Evolutionary conservation across 1,140 invertebrate species (phyloP).

Genomic region (Orchesella cincta): DNA sequence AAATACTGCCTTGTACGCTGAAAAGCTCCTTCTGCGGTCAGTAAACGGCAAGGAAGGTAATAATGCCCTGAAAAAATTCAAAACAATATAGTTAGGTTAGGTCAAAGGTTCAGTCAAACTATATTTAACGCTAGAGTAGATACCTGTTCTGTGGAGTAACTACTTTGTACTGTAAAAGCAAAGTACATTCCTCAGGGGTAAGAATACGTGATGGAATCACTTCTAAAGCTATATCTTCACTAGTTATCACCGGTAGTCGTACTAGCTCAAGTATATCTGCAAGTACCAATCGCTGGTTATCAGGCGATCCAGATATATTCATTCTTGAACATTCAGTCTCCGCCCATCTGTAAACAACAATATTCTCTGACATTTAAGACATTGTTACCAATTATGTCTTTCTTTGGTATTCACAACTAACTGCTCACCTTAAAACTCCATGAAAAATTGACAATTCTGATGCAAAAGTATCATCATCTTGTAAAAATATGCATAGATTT

Average conservation of each 20-base stretch:
- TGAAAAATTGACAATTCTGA: slow-evolving; percentile 33
- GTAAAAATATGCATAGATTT: slow-evolving; percentile 31
- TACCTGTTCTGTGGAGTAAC: slow-evolving; percentile 32
- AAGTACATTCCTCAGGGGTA: slow-evolving; percentile 35
- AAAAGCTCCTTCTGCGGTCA: slow-evolving; percentile 30
- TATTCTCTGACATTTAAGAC: background rate
- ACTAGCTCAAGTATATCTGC: slow-evolving; percentile 12
- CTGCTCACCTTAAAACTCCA: slow-evolving; percentile 18
- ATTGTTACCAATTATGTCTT: background rate
- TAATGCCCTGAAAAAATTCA: slow-evolving; percentile 8
- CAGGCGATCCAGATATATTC: slow-evolving; percentile 3
- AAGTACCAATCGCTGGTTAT: slow-evolving; percentile 10
- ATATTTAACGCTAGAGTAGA: background rate
- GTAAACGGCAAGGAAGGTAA: slow-evolving; percentile 30
- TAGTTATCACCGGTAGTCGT: slow-evolving; percentile 32
- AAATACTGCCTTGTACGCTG: slow-evolving; percentile 37
- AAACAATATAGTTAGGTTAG: background rate
- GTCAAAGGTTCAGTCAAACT: no score
- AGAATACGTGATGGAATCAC: slow-evolving; percentile 34
- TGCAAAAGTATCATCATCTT: slow-evolving; percentile 34
- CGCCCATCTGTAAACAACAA: slow-evolving; percentile 32
- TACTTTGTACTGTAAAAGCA: slow-evolving; percentile 39
- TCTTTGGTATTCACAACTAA: background rate
- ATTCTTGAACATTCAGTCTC: slow-evolving; percentile 29
- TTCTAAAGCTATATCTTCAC: slow-evolving; percentile 38